phyloP scores from a whole-genome alignment of 2,113 vertebrate genomes.

The Mustelus asterias region DNA sequence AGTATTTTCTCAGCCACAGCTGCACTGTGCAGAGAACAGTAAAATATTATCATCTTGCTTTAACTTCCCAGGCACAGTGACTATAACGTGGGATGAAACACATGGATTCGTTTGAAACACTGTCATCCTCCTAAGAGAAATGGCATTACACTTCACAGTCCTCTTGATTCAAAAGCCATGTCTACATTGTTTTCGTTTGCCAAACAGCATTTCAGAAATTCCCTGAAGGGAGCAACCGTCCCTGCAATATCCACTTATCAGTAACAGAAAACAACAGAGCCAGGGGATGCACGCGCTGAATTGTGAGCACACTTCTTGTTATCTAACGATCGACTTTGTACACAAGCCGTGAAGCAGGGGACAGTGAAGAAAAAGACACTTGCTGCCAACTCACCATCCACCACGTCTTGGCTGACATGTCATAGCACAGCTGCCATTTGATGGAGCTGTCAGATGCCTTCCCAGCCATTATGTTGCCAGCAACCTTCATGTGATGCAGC shows the following conservation, averaged over 20 bases:
- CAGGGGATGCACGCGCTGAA: neutral
- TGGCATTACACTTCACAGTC: neutral
- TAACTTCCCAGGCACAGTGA: neutral
- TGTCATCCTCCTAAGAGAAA: neutral
- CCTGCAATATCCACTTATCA: neutral
- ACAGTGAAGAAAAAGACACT: neutral
- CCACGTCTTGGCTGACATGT: constrained; percentile 77
- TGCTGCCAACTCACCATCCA: constrained; percentile 79
- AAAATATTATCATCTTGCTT: constrained; percentile 1
- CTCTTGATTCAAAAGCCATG: neutral
- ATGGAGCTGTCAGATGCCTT: constrained; percentile 48
- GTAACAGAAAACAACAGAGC: neutral
- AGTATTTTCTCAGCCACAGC: neutral
- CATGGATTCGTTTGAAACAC: too few species aligned
- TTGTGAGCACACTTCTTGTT: neutral
- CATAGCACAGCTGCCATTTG: constrained; percentile 85
- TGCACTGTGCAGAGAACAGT: neutral
- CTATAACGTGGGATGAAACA: neutral
- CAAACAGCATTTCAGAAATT: neutral
- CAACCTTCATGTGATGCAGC: constrained; percentile 45
- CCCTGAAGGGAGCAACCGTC: neutral
- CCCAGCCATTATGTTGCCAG: neutral
- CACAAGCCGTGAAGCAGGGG: neutral
- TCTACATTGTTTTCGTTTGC: neutral
- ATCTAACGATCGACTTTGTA: neutral